Percentiles rank a stretch among this genome's conserved stretches.
phyloP scores from a whole-genome alignment of 2,888 invertebrate species.

The Thecocarcelia acutangulata region DNA sequence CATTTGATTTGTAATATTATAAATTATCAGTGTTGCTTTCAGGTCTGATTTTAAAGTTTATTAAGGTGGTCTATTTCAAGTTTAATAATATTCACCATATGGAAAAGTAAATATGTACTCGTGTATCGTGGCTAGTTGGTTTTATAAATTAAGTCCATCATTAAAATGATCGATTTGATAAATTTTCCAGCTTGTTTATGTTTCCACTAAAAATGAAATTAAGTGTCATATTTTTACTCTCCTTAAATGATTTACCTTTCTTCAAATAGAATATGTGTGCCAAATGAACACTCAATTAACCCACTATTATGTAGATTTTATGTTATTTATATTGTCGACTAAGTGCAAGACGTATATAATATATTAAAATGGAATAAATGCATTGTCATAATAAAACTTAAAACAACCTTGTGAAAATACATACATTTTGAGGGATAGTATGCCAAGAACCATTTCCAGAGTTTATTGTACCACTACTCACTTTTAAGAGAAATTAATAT shows the following conservation, averaged over 20 bases:
- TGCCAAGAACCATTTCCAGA: neutral
- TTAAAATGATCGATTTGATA: neutral
- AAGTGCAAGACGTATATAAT: neutral
- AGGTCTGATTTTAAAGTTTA: too few relatives aligned
- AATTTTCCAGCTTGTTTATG: neutral
- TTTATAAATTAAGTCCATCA: too few relatives aligned
- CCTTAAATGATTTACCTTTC: slow-evolving; percentile 4
- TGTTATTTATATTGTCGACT: neutral
- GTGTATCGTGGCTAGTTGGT: too few relatives aligned
- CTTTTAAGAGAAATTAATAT: too few relatives aligned
- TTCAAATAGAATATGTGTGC: neutral
- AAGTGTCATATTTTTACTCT: neutral
- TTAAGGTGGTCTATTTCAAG: too few relatives aligned
- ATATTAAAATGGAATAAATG: slow-evolving; percentile 45
- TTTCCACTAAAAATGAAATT: neutral
- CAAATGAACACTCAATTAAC: slow-evolving; percentile 38
- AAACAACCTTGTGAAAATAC: slow-evolving; percentile 24
- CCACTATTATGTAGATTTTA: neutral
- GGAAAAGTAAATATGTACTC: too few relatives aligned
- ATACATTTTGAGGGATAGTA: slow-evolving; percentile 16
- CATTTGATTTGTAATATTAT: too few relatives aligned
- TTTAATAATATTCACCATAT: too few relatives aligned
- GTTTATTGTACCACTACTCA: too few relatives aligned
- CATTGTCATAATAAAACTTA: slow-evolving; percentile 39
- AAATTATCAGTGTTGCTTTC: too few relatives aligned